These are phyloP conservation scores for Sphyrna mokarran DNA, from an alignment of 2,113 vertebrate species.

Conservation along the genomic window DNA sequence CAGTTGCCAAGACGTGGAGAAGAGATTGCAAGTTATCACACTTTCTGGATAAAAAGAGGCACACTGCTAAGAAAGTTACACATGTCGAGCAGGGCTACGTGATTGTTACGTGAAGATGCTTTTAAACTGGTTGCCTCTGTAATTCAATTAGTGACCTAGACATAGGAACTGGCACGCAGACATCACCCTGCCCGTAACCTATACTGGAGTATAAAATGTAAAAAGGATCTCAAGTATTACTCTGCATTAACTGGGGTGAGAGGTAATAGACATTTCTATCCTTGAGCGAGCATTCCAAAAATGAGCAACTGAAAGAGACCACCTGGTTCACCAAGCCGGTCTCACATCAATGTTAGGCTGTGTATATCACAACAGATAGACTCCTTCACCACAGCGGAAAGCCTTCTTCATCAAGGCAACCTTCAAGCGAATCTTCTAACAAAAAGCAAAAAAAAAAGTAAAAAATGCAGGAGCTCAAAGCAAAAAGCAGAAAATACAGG, in stretches of 20 bases:
- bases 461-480: not conserved
- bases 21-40: not conserved
- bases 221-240: not conserved
- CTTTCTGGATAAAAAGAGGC: not conserved
- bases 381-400: not conserved
- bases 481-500: not conserved
- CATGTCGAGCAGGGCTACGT: not conserved
- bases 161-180: not conserved
- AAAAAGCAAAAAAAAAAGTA: not conserved
- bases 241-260: not conserved
- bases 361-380: not conserved
- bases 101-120: not conserved
- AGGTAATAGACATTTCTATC: not conserved
- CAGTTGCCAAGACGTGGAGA: not conserved
- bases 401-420: not conserved
- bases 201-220: not conserved
- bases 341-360: not conserved
- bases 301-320: not conserved
- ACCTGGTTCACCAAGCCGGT: not conserved
- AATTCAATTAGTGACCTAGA: not conserved
- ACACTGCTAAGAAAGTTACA: not conserved
- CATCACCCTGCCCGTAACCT: not conserved
- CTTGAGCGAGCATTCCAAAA: not conserved
- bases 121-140: not conserved
- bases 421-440: not conserved